Base-by-base conservation (phyloP, 2,888 invertebrate genomes). In the Lithophane leautieri region DNA sequence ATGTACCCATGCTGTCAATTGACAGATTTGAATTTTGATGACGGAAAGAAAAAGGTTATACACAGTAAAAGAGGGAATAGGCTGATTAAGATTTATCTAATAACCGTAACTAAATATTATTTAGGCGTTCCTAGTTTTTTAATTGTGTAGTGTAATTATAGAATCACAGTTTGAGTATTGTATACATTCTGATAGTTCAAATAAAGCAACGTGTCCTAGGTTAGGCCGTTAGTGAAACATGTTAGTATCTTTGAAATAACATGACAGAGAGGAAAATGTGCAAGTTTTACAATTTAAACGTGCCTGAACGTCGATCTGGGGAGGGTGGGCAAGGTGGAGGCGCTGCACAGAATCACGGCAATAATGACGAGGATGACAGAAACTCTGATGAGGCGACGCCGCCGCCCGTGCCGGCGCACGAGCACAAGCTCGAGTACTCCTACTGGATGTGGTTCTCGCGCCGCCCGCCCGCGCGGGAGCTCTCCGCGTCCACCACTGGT, bases 351-450 rank as follows among this genome's bases (percentile, higher is more conserved):
- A 94, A 95, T 89, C 94, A 95, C 83, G 93, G 90, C 68, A 91
- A 87, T 50, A 91, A 93, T 76, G 95, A 96, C 44, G 96, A 96
- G 42, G 95, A 96, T n/a, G 94, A 94, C 7, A 91, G 95, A 81
- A 92, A 92, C 76, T 84, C 90, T 40, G 95, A 95, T 12, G 95
- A 95, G 66, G 92, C 94, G 66, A 84, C 91, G 79, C 92, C 95
- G 74, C 95, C 95, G 50, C 91, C 92, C 80, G 98, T 98, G 92
- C 98, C 98, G 78, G 97, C 98, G 82, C 98, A 98, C 86, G 99
- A 99, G 95, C 99, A 99, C 94, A 98, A 98, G 94, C 97, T 99
- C 90, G 99, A 99, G 94, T 99, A 98, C 96, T 98, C 98, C 86
- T 99, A 99, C 94, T 99, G 99, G 95, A 97, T 99, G 94, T 99